These are phyloP conservation scores for Grantiella picta DNA, from an alignment of 2,113 vertebrate genomes.

Conservation along the genomic window DNA sequence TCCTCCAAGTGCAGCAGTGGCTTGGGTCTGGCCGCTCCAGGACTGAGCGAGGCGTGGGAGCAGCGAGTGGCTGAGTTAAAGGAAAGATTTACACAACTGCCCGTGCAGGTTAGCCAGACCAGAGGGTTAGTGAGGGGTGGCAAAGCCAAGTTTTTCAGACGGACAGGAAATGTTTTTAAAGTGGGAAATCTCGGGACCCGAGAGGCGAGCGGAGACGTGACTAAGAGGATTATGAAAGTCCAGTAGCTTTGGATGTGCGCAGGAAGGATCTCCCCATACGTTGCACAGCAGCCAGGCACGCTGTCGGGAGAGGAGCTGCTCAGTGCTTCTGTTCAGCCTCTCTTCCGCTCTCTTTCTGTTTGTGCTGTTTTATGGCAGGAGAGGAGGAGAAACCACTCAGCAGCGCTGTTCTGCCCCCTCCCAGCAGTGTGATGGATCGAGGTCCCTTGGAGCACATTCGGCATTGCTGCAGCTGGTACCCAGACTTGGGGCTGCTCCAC, in stretches of 20 bases:
- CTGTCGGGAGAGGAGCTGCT: not conserved
- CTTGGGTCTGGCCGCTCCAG: not conserved
- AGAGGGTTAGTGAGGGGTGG: not conserved
- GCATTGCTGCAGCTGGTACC: not conserved
- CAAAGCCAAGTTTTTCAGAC: not conserved
- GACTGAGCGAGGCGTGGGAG: accelerated
- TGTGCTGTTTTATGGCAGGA: not conserved
- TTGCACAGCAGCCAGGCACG: accelerated
- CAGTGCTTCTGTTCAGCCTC: not conserved
- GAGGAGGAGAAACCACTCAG: not conserved
- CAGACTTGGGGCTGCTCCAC: not conserved
- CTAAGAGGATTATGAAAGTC: not conserved
- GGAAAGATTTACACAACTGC: not conserved
- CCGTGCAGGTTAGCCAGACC: not conserved
- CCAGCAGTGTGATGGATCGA: not conserved
- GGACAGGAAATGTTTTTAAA: not conserved
- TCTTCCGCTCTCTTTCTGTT: not conserved
- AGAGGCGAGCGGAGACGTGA: not conserved
- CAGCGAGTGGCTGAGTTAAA: not conserved
- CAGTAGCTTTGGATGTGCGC: not conserved
- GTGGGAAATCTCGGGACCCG: not conserved
- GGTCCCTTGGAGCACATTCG: accelerated
- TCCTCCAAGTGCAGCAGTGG: accelerated
- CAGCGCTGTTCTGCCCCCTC: not conserved
- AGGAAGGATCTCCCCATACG: not conserved